Percentiles rank a stretch among this genome's conserved stretches.
Evolutionary conservation across 2,113 vertebrate genomes (phyloP).

Genomic region (Rhabdomys dilectus): DNA sequence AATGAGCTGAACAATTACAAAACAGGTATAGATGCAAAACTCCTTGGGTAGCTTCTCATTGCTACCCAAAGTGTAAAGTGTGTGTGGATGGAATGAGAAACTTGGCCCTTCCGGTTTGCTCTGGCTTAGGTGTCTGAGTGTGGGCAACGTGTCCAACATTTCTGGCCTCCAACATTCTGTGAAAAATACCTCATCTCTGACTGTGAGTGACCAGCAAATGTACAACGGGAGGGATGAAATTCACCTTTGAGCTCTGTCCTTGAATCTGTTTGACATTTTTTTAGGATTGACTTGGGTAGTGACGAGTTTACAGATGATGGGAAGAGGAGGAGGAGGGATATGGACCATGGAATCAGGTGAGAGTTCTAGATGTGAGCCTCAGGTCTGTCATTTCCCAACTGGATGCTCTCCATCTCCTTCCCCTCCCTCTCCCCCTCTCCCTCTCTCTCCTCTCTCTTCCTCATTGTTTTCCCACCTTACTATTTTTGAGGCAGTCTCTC

Average conservation of each 20-base stretch:
- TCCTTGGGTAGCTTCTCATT: neutral
- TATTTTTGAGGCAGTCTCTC: neutral
- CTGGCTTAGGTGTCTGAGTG: neutral
- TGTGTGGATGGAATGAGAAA: neutral
- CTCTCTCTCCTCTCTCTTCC: too few species aligned
- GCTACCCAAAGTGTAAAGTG: neutral
- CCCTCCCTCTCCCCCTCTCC: neutral
- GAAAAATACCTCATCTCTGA: neutral
- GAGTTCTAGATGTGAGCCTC: neutral
- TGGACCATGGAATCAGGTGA: neutral
- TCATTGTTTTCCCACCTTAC: neutral
- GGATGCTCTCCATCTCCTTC: neutral
- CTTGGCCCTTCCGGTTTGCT: neutral
- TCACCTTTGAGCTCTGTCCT: constrained; percentile 8
- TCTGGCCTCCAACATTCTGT: neutral
- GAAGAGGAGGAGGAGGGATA: neutral
- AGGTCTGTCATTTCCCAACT: neutral
- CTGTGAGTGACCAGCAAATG: neutral
- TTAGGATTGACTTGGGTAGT: neutral
- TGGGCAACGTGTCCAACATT: neutral
- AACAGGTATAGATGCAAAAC: neutral
- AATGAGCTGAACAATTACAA: neutral
- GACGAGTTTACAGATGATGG: neutral
- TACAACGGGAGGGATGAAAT: neutral
- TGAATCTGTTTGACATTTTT: neutral